Base-by-base conservation (phyloP, 2,797 vertebrate genomes). In the Salarias fasciatus region DNA sequence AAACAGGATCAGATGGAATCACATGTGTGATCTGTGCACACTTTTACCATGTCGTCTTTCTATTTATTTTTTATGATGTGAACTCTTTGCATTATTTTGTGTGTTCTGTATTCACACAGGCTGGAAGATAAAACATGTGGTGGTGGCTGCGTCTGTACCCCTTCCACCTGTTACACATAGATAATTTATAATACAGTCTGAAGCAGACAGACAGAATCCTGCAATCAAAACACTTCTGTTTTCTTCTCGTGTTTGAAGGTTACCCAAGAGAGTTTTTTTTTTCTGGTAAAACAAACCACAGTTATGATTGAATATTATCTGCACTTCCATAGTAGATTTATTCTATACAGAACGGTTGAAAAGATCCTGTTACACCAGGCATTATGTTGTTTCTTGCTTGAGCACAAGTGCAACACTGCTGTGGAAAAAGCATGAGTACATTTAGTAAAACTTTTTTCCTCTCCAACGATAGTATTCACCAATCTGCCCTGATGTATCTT, bases 131-230 rank as follows among this genome's bases (percentile, higher is more conserved):
- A 49, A 40, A 66, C 38, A 57, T 50, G 46, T 36, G 29, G 6
- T 1, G 1, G 46, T n/a, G n/a, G n/a, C 69, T 73, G 45, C 72
- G 76, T 54, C 42, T 53, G 46, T 35, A 29, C 30, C 1, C 18
- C 11, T 43, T 53, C 52, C 52, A 38, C 65, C 47, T 18, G 35
- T 52, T 58, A 48, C 31, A 29, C 41, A 30, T 45, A 37, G 35
- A 53, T 52, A 42, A 60, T 42, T 52, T 57, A 61, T 11, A 42
- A 65, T 45, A 3, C 51, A 41, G 31, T 15, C 35, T 41, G n/a
- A 40, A 53, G 54, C n/a, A 43, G 8, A 37, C 13, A 53, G 49
- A 63, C 47, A 43, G n/a, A 11, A 4, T 14, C 14, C 9, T 50
- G 41, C 31, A 35, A 37, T 51, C 24, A 37, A 41, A 63, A 35